Conservation (phyloP, 2,113 vertebrate genomes). For the Cyanoderma ruficeps region DNA sequence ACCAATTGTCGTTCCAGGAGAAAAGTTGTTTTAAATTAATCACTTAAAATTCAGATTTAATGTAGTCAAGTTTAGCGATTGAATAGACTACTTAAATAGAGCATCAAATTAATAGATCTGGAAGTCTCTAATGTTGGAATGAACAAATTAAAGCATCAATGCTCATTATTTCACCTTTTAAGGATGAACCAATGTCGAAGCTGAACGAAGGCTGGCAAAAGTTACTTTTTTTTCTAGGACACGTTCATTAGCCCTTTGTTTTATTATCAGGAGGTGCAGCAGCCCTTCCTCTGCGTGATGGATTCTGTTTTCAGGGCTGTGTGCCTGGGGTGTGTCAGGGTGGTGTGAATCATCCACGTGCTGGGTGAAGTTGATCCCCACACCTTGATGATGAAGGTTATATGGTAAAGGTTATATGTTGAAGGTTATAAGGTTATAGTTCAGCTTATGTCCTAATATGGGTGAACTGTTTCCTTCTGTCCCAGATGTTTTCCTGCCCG, state of each 20-base stretch:
- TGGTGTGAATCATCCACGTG: background rate
- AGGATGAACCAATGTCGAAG: slow-evolving; percentile 54
- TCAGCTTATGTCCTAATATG: background rate
- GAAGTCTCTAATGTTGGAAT: slow-evolving; percentile 48
- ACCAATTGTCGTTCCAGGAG: slow-evolving; percentile 18
- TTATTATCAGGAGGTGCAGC: background rate
- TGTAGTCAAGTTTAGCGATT: slow-evolving; percentile 53
- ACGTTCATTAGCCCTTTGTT: slow-evolving; percentile 24
- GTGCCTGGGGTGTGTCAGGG: background rate
- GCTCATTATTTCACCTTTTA: slow-evolving; percentile 68
- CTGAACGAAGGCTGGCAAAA: slow-evolving; percentile 15
- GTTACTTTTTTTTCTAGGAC: slow-evolving; percentile 18
- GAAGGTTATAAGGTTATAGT: background rate
- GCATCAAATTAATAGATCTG: slow-evolving; percentile 61
- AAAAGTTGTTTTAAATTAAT: slow-evolving; percentile 52
- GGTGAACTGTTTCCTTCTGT: slow-evolving; percentile 11
- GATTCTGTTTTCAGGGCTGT: background rate
- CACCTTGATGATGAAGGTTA: background rate
- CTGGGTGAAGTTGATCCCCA: background rate
- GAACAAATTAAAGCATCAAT: slow-evolving; percentile 64
- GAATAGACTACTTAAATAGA: slow-evolving; percentile 43
- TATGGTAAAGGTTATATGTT: background rate
- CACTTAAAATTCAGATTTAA: slow-evolving; percentile 63
- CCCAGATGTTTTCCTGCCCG: background rate
- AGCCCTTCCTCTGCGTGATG: background rate